These are phyloP conservation scores for Phalangium opilio DNA, from an alignment of 2,888 invertebrate genomes.

Conservation along the genomic window DNA sequence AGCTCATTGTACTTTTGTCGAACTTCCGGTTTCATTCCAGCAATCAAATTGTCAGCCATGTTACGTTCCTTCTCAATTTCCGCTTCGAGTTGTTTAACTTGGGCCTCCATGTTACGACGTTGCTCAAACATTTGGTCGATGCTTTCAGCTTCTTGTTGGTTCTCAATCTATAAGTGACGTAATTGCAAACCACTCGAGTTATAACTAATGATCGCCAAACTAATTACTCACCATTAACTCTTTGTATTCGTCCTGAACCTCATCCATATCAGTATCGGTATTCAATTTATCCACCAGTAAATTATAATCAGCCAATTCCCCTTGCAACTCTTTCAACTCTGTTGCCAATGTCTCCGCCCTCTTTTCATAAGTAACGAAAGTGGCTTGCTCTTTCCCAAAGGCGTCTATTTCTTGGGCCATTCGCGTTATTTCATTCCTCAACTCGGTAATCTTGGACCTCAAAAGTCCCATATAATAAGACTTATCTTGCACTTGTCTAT, in stretches of 20 bases:
- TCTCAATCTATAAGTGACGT: slow-evolving; percentile 37
- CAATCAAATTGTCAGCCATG: slow-evolving; percentile 45
- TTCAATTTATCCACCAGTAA: slow-evolving; percentile 62
- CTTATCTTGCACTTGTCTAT: slow-evolving; percentile 51
- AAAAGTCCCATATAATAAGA: slow-evolving; percentile 66
- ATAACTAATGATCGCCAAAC: not conserved
- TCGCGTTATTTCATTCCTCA: slow-evolving; percentile 50
- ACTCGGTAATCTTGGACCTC: slow-evolving; percentile 54
- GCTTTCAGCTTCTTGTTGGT: slow-evolving; percentile 43
- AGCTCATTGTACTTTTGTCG: slow-evolving; percentile 35
- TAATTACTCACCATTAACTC: slow-evolving; percentile 31
- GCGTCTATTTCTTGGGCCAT: slow-evolving; percentile 45
- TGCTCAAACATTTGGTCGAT: slow-evolving; percentile 53
- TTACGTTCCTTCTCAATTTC: slow-evolving; percentile 48
- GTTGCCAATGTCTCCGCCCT: slow-evolving; percentile 37
- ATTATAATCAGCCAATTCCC: slow-evolving; percentile 64
- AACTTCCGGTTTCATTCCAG: slow-evolving; percentile 47
- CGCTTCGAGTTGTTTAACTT: slow-evolving; percentile 45
- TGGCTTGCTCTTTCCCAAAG: slow-evolving; percentile 42
- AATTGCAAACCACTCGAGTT: no score
- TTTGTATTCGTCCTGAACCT: slow-evolving; percentile 48
- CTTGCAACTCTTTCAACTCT: slow-evolving; percentile 49
- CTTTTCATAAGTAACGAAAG: slow-evolving; percentile 19
- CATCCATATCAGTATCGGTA: slow-evolving; percentile 44
- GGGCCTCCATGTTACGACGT: slow-evolving; percentile 47